Evolutionary conservation across 2,797 vertebrate species (phyloP).

Genomic region (Cryptoprocta ferox): DNA sequence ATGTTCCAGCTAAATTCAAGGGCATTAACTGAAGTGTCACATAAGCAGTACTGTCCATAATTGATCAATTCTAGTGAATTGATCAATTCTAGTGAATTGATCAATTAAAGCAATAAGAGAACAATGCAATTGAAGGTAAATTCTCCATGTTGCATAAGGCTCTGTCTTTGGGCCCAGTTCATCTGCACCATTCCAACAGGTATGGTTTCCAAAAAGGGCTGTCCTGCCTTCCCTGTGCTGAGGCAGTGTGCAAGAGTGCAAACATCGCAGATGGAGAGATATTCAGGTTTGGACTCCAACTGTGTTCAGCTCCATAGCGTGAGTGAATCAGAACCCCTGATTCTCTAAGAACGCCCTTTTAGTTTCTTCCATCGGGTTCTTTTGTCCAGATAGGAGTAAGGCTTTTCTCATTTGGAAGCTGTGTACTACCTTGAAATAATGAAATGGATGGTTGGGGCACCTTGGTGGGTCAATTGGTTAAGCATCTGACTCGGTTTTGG

Average conservation of each 20-base stretch:
- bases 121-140: neutral
- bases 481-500: too few species aligned
- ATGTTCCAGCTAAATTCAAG: neutral
- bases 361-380: neutral
- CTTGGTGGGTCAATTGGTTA: too few species aligned
- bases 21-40: neutral
- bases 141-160: neutral
- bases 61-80: neutral
- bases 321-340: neutral
- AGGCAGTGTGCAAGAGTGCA: accelerated
- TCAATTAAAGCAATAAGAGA: neutral
- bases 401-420: neutral
- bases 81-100: neutral
- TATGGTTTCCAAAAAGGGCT: neutral
- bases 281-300: neutral
- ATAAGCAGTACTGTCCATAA: neutral
- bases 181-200: neutral
- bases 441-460: neutral
- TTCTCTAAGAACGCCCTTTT: neutral
- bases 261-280: neutral
- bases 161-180: neutral
- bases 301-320: neutral
- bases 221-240: neutral
- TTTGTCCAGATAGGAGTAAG: neutral
- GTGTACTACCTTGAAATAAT: neutral